A percentile compares a stretch with the other conserved stretches of the same genome.
Conservation (phyloP, 2,797 vertebrate species). For the Phylloscopus collybita region DNA sequence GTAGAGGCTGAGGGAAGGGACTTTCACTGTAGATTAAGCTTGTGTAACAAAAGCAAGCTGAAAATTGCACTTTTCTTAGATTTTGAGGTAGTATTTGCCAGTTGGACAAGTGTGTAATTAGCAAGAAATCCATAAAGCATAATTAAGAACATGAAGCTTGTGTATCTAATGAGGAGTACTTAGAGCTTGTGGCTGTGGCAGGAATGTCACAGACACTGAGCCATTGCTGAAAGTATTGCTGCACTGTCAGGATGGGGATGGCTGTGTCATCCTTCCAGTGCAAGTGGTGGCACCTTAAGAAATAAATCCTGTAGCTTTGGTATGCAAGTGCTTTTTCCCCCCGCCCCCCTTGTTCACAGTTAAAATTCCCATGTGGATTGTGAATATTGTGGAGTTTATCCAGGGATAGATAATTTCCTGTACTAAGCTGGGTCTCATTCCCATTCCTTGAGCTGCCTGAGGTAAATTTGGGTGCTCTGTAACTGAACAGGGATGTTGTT, state of each 20-base stretch:
- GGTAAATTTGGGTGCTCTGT: background rate
- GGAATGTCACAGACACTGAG: background rate
- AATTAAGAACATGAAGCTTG: background rate
- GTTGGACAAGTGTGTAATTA: background rate
- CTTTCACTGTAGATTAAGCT: background rate
- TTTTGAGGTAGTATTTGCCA: background rate
- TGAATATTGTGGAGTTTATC: background rate
- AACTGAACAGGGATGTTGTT: background rate
- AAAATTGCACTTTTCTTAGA: accelerated
- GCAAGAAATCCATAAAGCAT: background rate
- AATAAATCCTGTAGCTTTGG: background rate
- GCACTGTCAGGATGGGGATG: background rate
- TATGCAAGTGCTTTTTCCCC: background rate
- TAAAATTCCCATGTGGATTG: background rate
- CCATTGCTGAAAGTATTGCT: accelerated
- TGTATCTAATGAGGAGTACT: background rate
- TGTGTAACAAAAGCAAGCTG: background rate
- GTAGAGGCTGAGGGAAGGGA: background rate
- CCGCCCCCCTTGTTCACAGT: background rate
- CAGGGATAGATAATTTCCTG: background rate
- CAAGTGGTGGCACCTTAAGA: background rate
- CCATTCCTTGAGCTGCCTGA: background rate
- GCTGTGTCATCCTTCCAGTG: background rate
- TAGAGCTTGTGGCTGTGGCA: background rate
- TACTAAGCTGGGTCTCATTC: background rate